Conservation (phyloP, 2,888 invertebrate genomes). For the Polyploca ridens region DNA sequence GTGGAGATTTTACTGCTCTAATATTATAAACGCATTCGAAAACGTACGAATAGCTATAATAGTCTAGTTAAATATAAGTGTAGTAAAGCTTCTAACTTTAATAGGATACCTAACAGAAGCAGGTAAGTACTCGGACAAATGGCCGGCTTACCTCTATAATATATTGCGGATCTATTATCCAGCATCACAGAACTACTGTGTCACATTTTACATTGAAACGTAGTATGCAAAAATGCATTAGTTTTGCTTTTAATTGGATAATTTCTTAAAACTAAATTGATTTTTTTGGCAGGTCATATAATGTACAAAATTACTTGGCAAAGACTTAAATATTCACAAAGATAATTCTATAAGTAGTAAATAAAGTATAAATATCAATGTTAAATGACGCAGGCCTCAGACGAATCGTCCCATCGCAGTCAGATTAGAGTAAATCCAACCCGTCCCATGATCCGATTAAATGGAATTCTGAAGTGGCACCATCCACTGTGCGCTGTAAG, state of each 20-base stretch:
- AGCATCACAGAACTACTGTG: background rate
- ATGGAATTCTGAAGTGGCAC: slow-evolving; percentile 26
- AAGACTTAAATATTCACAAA: background rate
- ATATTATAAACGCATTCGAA: too few relatives aligned
- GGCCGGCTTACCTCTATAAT: slow-evolving; percentile 1
- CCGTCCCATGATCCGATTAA: slow-evolving; percentile 28
- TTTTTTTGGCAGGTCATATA: too few relatives aligned
- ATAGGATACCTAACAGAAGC: background rate
- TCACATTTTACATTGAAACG: background rate
- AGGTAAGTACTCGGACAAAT: slow-evolving; percentile 5
- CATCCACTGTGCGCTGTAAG: slow-evolving; percentile 13
- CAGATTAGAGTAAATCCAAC: slow-evolving; percentile 33
- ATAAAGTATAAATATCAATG: slow-evolving; percentile 12
- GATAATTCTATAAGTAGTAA: background rate
- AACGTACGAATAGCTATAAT: background rate
- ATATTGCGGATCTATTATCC: background rate
- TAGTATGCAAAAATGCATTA: background rate
- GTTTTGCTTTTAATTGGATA: too few relatives aligned
- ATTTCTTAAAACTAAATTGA: too few relatives aligned
- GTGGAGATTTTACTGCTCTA: too few relatives aligned
- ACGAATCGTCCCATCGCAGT: slow-evolving; percentile 22
- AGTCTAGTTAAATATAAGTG: background rate
- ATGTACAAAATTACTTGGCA: too few relatives aligned
- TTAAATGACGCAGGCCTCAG: slow-evolving; percentile 16
- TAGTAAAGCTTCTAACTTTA: background rate